These are phyloP conservation scores for Diarsia mendica DNA, from an alignment of 2,888 invertebrate species.

Conservation along the genomic window DNA sequence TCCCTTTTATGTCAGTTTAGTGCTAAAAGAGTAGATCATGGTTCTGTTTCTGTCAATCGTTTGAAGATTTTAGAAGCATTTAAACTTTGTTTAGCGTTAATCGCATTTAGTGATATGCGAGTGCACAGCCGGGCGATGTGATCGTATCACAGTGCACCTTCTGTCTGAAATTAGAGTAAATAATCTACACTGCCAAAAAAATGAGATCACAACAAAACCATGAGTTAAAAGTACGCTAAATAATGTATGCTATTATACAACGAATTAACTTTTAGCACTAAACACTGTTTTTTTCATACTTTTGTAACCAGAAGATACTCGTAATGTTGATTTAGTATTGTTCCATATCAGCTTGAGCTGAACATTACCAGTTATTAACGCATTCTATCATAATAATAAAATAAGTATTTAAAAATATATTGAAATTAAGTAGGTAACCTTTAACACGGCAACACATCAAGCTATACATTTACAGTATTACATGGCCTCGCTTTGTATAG, in stretches of 20 bases:
- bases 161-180: background rate
- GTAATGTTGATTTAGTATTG: background rate
- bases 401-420: background rate
- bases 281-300: background rate
- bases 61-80: background rate
- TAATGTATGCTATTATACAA: slow-evolving; percentile 31
- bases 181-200: slow-evolving; percentile 5
- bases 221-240: background rate
- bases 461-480: no score
- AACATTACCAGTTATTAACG: background rate
- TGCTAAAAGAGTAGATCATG: background rate
- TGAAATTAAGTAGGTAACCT: background rate
- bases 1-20: background rate
- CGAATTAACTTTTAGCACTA: slow-evolving; percentile 34
- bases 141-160: background rate
- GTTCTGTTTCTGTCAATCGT: background rate
- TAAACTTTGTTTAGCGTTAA: background rate
- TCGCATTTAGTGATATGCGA: background rate
- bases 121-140: background rate
- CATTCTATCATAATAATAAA: background rate
- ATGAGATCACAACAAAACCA: background rate
- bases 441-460: no score
- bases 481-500: no score
- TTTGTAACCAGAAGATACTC: background rate
- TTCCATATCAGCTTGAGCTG: background rate